Evolutionary conservation across 2,888 invertebrate species (phyloP).

Genomic region (Drosophila merina): DNA sequence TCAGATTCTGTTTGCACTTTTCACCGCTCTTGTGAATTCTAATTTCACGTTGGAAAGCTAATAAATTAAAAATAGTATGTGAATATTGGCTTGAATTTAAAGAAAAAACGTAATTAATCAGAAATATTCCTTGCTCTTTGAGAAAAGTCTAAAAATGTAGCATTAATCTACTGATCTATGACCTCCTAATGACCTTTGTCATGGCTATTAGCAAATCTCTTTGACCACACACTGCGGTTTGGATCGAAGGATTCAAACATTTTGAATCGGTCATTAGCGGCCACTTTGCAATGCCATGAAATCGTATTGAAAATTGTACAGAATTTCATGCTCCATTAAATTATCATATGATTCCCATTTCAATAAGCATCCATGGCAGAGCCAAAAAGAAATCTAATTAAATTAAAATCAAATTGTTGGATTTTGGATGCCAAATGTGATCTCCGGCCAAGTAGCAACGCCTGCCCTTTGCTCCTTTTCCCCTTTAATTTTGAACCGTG

Average conservation of each 20-base stretch:
- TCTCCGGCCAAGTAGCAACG: conserved; percentile 65
- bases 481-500: conserved; percentile 56
- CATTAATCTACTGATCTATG: neutral
- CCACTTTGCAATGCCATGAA: conserved; percentile 59
- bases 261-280: conserved; percentile 69
- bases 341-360: conserved; percentile 49
- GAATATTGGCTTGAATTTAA: neutral
- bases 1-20: conserved; percentile 20
- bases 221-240: conserved; percentile 65
- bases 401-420: conserved; percentile 64
- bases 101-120: neutral
- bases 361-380: conserved; percentile 36
- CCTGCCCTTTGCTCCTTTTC: conserved; percentile 13
- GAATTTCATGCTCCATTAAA: conserved; percentile 78
- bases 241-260: conserved; percentile 43
- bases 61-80: neutral
- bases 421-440: conserved; percentile 26
- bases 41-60: neutral
- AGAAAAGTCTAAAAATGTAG: neutral
- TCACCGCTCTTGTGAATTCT: neutral
- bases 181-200: conserved; percentile 60
- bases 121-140: neutral
- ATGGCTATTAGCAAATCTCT: conserved; percentile 55
- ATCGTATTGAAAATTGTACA: conserved; percentile 36
- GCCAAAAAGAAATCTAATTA: conserved; percentile 63